Evolutionary conservation across 2,888 invertebrate genomes (phyloP).

Genomic region (Papilio protenor): DNA sequence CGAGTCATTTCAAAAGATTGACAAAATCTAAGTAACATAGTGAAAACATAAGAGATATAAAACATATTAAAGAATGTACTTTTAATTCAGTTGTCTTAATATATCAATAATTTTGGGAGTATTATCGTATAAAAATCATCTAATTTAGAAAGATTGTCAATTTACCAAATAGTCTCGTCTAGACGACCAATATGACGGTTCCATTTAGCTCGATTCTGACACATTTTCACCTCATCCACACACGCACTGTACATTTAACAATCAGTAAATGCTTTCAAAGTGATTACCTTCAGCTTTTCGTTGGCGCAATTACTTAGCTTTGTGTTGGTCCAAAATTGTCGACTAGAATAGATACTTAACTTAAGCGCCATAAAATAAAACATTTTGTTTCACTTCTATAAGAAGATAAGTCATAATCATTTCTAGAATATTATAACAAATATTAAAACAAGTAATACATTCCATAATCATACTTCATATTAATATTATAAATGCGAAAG

Average conservation of each 20-base stretch:
- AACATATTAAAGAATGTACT: no score
- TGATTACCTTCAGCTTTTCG: slow-evolving; percentile 15
- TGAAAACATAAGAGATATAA: no score
- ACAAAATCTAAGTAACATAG: no score
- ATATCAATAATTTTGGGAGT: no score
- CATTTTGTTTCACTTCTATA: neutral
- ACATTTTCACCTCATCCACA: neutral
- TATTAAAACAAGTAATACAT: neutral
- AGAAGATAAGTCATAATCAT: neutral
- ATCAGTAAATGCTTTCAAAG: slow-evolving; percentile 15
- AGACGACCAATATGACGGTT: neutral
- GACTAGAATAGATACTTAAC: neutral
- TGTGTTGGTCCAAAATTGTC: neutral
- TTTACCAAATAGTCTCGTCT: neutral
- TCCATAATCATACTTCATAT: no score
- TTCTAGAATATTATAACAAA: neutral
- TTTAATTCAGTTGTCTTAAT: no score
- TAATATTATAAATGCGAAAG: no score
- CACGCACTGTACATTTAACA: neutral
- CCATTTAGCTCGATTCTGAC: neutral
- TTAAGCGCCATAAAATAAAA: neutral
- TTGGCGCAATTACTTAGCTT: slow-evolving; percentile 15
- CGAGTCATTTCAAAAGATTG: no score
- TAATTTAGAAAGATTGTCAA: neutral
- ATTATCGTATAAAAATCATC: no score